A percentile compares a stretch with the other conserved stretches of the same genome.
These are phyloP conservation scores for Mycalesis mineus DNA, from an alignment of 2,888 invertebrate species.

Conservation along the genomic window DNA sequence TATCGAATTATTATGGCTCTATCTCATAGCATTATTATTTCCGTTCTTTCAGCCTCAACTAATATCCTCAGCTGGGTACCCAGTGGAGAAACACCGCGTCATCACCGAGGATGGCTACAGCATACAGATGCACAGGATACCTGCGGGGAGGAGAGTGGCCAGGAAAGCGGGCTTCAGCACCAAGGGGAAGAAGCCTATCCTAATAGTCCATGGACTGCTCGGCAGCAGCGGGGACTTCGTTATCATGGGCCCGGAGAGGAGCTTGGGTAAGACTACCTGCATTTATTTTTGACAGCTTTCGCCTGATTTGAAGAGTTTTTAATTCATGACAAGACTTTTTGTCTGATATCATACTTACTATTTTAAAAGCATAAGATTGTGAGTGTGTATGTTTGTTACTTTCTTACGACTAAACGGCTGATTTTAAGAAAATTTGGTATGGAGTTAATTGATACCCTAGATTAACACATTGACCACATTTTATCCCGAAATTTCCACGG, in stretches of 20 bases:
- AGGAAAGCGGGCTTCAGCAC: conserved; percentile 40
- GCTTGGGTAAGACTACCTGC: conserved; percentile 69
- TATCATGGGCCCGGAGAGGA: conserved; percentile 81
- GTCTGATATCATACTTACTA: too few species aligned
- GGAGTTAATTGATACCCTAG: too few species aligned
- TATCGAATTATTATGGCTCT: too few species aligned
- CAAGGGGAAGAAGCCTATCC: conserved; percentile 61
- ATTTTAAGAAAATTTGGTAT: too few species aligned
- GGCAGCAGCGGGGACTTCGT: conserved; percentile 84
- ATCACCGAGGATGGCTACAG: conserved; percentile 80
- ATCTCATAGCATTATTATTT: background rate
- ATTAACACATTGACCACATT: too few species aligned
- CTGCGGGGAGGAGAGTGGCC: conserved; percentile 57
- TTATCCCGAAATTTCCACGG: too few species aligned
- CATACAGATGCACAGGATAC: conserved; percentile 80
- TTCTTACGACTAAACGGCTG: too few species aligned
- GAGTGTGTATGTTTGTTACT: too few species aligned
- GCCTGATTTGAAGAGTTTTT: too few species aligned
- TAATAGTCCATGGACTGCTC: conserved; percentile 80
- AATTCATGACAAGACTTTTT: too few species aligned
- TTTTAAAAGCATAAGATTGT: too few species aligned
- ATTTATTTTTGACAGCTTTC: background rate
- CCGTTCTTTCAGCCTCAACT: conserved; percentile 63
- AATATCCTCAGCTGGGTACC: conserved; percentile 67
- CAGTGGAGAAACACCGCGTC: conserved; percentile 67